These are phyloP conservation scores for Hydropsyche betteni DNA, from an alignment of 2,888 invertebrate species.

Conservation along the genomic window DNA sequence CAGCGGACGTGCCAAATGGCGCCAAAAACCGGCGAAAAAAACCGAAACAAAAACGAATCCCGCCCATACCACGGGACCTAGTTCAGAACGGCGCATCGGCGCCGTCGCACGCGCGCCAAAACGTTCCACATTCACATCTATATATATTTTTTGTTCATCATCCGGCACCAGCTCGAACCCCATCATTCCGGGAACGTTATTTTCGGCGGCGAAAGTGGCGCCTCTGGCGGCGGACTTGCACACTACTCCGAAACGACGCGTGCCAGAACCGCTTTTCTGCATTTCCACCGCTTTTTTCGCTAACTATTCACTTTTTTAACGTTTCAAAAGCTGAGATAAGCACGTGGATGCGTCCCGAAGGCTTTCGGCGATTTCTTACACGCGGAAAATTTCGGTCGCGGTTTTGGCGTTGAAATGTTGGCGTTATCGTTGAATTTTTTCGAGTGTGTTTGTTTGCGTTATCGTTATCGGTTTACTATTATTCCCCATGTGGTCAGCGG, in stretches of 20 bases:
- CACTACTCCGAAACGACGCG: background rate
- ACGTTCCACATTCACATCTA: background rate
- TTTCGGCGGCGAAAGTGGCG: background rate
- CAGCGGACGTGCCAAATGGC: background rate
- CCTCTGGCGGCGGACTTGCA: background rate
- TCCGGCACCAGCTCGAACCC: background rate
- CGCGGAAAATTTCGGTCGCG: too few relatives aligned
- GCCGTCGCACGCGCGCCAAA: constrained; percentile 17
- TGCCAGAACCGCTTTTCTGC: background rate
- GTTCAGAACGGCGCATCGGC: background rate
- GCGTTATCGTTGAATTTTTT: too few relatives aligned
- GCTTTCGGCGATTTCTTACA: too few relatives aligned
- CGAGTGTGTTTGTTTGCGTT: too few relatives aligned
- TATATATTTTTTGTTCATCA: too few relatives aligned
- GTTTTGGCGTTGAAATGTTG: too few relatives aligned
- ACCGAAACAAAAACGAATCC: background rate
- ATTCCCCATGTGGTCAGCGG: too few relatives aligned
- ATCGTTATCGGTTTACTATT: too few relatives aligned
- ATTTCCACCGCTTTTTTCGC: background rate
- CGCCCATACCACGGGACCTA: background rate
- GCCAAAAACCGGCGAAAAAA: background rate
- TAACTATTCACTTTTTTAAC: background rate
- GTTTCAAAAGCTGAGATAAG: background rate
- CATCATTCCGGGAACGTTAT: background rate
- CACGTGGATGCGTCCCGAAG: background rate